Conservation (phyloP, 2,797 vertebrate species). For the Pachyuromys duprasi region DNA sequence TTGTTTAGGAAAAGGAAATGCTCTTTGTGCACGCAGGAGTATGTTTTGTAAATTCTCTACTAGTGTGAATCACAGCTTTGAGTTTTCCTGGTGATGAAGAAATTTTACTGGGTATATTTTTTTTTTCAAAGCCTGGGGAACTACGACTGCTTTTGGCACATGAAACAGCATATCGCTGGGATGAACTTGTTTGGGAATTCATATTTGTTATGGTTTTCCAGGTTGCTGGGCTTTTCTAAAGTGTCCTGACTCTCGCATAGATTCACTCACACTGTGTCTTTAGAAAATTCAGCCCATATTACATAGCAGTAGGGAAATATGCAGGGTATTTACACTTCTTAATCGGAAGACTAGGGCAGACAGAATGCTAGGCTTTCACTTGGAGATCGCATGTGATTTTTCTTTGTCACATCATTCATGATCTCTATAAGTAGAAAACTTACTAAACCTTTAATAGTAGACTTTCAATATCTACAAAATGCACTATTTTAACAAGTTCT, state of each 20-base stretch:
- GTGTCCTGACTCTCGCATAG: not conserved
- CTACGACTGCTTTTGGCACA: slow-evolving; percentile 69
- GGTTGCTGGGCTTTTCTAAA: slow-evolving; percentile 61
- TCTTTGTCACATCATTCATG: not conserved
- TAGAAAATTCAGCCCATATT: not conserved
- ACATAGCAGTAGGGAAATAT: not conserved
- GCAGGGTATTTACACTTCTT: not conserved
- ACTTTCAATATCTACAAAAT: slow-evolving; percentile 23
- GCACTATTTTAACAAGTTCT: not conserved
- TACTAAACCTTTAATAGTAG: slow-evolving; percentile 5
- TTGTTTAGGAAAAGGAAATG: slow-evolving; percentile 1
- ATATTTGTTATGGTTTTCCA: slow-evolving; percentile 63
- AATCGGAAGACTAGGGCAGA: not conserved
- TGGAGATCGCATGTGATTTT: not conserved
- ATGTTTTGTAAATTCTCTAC: slow-evolving; percentile 41
- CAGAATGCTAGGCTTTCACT: not conserved
- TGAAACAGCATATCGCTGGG: slow-evolving; percentile 60
- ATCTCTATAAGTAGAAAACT: not conserved
- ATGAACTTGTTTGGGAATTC: slow-evolving; percentile 72
- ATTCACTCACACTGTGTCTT: slow-evolving; percentile 12
- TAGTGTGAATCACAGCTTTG: slow-evolving; percentile 45
- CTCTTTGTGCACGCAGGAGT: not conserved
- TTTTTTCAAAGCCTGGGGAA: slow-evolving; percentile 56
- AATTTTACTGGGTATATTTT: slow-evolving; percentile 76
- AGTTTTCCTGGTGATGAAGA: slow-evolving; percentile 53